Evolutionary conservation across 1,140 invertebrate species (phyloP), one percentile per base, ranked within the genome.

Genomic region (Stegodyphus mimosarum): DNA sequence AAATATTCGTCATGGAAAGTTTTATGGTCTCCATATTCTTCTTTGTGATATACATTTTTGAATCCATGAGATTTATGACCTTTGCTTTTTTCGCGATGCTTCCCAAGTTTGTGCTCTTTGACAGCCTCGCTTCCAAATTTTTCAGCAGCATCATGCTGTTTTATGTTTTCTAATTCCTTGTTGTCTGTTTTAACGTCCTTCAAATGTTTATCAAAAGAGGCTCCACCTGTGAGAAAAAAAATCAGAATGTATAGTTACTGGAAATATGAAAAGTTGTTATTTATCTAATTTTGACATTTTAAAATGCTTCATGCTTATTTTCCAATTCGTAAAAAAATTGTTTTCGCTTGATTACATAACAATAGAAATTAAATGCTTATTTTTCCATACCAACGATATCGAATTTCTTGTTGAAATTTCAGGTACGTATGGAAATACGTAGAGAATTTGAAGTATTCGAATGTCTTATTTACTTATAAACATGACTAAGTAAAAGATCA

Each of bases 41-140:
- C 87, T 67, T 88, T 88, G 69, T 88, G 87, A 63, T 88, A 88
- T 5, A 80, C 80, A 52, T 88, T 88, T 77, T 88, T 88, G 72
- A 88, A 88, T 1, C 87, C 88, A 49, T 77, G 67, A 6, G 51
- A 51, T 55, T 86, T 86, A 49, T 86, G 83, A 0, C 83, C 83
- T 52, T 53, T 64, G 17, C 76, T 78, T 49, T 86, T 86, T 13
- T 84, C 81, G 7, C 60, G 52, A 15, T 84, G 81, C 17, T 84
- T 84, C 6, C 81, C 81, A 6, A 76, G 60, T 10, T 84, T 75
- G 64, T 84, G 81, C 48, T 84, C 81, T 52, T 76, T 84, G 10
- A 76, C 33, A 17, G 81, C 81, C 52, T 76, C 72, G 2, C 55
- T 76, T 0, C 87, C 87, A 33, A 70, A 81, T 50, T 84, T 79